Conservation (phyloP, 2,797 vertebrate genomes). For the Melanotaenia parkinsoni region DNA sequence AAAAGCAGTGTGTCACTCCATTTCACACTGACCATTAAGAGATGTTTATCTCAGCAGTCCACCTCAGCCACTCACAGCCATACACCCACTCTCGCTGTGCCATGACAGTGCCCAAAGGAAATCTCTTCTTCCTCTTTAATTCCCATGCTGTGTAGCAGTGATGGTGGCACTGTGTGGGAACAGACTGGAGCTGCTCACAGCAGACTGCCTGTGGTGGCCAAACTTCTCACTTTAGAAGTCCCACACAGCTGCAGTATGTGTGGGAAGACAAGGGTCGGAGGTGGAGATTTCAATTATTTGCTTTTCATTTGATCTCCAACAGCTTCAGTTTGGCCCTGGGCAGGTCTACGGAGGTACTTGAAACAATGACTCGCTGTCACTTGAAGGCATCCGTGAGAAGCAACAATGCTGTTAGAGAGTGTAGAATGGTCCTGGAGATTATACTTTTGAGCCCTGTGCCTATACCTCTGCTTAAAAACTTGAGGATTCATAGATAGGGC, state of each 20-base stretch:
- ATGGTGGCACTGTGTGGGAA: slow-evolving; percentile 59
- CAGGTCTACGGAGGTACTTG: slow-evolving; percentile 1
- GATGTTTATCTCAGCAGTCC: slow-evolving; percentile 28
- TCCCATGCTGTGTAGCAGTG: slow-evolving; percentile 28
- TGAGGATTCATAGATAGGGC: neutral
- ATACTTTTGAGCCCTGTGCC: neutral
- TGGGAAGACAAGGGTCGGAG: slow-evolving; percentile 48
- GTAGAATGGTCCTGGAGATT: slow-evolving; percentile 30
- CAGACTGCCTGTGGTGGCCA: slow-evolving; percentile 37
- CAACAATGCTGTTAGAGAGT: slow-evolving; percentile 31
- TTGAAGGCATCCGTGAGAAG: slow-evolving; percentile 36
- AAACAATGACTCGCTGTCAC: slow-evolving; percentile 56
- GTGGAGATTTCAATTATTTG: slow-evolving; percentile 37
- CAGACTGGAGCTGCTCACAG: slow-evolving; percentile 49
- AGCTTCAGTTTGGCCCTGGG: slow-evolving; percentile 9
- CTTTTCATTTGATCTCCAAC: slow-evolving; percentile 39
- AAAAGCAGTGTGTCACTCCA: neutral
- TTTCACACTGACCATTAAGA: slow-evolving; percentile 26
- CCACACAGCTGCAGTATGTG: slow-evolving; percentile 38
- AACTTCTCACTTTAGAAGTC: slow-evolving; percentile 39
- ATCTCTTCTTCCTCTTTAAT: slow-evolving; percentile 41
- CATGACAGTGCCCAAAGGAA: slow-evolving; percentile 31
- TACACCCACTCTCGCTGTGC: slow-evolving; percentile 21
- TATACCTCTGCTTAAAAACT: neutral
- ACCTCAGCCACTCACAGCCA: slow-evolving; percentile 17